A percentile compares a stretch with the other conserved stretches of the same genome.
These are phyloP conservation scores for Xiphorhynchus erythropygius DNA, from an alignment of 2,797 vertebrate species.

Conservation along the genomic window DNA sequence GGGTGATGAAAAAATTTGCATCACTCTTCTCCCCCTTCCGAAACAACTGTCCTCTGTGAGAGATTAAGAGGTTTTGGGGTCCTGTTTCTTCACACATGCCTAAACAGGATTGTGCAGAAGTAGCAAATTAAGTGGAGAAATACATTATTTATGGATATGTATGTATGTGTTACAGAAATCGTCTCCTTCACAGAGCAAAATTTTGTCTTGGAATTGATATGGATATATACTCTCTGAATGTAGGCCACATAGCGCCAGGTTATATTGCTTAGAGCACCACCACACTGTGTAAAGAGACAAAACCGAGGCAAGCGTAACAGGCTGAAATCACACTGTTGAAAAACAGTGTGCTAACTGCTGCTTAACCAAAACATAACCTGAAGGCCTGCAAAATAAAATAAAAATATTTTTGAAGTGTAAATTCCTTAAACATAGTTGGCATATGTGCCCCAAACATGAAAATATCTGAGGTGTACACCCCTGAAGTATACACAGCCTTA, in stretches of 20 bases:
- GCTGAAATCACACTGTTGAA: neutral
- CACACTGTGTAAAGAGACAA: neutral
- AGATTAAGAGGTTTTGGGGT: neutral
- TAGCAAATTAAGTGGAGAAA: neutral
- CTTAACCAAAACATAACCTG: neutral
- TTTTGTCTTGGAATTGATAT: conserved; percentile 10
- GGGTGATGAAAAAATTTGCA: rapidly evolving
- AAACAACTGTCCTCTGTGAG: neutral
- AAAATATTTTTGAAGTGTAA: neutral
- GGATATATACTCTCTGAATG: neutral
- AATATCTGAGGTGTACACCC: neutral
- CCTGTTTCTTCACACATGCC: neutral
- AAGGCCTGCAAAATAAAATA: neutral
- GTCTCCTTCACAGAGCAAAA: neutral
- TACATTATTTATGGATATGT: neutral
- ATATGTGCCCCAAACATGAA: neutral
- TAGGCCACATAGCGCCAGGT: neutral
- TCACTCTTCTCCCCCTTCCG: neutral
- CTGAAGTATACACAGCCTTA: neutral
- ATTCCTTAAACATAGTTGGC: neutral
- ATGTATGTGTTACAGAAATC: neutral
- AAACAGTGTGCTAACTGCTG: neutral
- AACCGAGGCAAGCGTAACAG: neutral
- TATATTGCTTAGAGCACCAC: neutral
- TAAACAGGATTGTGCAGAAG: neutral